Base-by-base conservation (phyloP, 2,113 vertebrate genomes). In the Apodemus sylvaticus region DNA sequence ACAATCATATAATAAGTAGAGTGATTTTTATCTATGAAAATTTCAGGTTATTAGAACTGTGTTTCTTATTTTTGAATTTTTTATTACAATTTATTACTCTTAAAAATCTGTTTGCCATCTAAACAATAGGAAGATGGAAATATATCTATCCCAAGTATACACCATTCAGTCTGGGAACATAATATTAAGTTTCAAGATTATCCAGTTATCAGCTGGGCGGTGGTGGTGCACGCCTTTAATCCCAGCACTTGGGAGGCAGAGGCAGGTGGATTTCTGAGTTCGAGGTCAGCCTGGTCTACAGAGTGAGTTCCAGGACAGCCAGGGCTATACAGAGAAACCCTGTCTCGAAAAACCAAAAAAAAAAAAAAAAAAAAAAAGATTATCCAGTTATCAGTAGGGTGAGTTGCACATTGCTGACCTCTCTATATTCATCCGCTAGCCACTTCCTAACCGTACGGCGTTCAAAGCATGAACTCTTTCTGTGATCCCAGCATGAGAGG, bases 61-160 rank as follows among this genome's bases (percentile, higher is more conserved):
- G 87, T 90, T 91, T 96, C 48, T 94, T 88, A 55, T 3, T 86
- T 76, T n/a, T 58, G 26, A 86, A 20, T 77, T 92, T 93, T n/a
- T 91, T 88, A 22, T 95, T 81, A 95, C 16, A 90, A 86, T 89
- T 91, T 45, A 86, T 71, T 29, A 94, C 6, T 86, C 10, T 26
- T 71, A 64, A 94, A 82, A 79, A n/a, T n/a, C 42, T 5, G 81
- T 71, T 71, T 22, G 89, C 55, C 39, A 55, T n/a, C 34, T 62
- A 89, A 78, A 62, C n/a, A 93, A 90, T 0, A 96, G 36, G 89
- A 91, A 96, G 16, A 9, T 73, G 58, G 89, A 93, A 83, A 74
- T n/a, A 53, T 78, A 81, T 55, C 29, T 74, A 74, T 92, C 45
- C 26, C 34, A 83, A 94, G 93, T 2, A 53, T 55, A 92, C 3